These are phyloP conservation scores for Panagrolaimus sp. DNA, from an alignment of 1,140 invertebrate genomes.

Conservation along the genomic window DNA sequence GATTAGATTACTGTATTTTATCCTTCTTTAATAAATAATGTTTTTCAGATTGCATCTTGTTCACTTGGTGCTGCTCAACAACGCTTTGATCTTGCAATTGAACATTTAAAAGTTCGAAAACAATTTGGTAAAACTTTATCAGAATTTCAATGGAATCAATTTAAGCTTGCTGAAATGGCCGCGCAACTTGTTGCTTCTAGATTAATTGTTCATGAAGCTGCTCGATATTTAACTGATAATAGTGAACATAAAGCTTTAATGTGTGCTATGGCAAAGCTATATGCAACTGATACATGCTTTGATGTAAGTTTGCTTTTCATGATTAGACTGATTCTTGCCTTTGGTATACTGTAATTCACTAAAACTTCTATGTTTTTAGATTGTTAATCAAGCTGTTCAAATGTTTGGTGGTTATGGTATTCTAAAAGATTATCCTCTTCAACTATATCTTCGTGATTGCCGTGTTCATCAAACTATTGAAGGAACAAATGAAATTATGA, in stretches of 20 bases:
- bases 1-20: slow-evolving; percentile 24
- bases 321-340: no score
- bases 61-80: slow-evolving; percentile 66
- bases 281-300: slow-evolving; percentile 65
- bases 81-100: slow-evolving; percentile 62
- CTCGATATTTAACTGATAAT: slow-evolving; percentile 61
- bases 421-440: slow-evolving; percentile 66
- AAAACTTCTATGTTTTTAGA: slow-evolving; percentile 58
- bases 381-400: slow-evolving; percentile 65
- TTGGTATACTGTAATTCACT: neutral
- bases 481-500: slow-evolving; percentile 68
- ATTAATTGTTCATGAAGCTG: slow-evolving; percentile 65
- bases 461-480: slow-evolving; percentile 66
- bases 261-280: slow-evolving; percentile 24
- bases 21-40: slow-evolving; percentile 3
- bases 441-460: slow-evolving; percentile 66
- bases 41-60: slow-evolving; percentile 62
- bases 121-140: slow-evolving; percentile 65
- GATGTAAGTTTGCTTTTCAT: slow-evolving; percentile 59
- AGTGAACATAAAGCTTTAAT: slow-evolving; percentile 61
- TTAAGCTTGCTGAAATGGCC: slow-evolving; percentile 65
- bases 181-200: slow-evolving; percentile 64
- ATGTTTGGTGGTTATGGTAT: slow-evolving; percentile 67
- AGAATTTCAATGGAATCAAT: slow-evolving; percentile 67
- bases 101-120: slow-evolving; percentile 64